Conservation (phyloP, 2,797 vertebrate species). For the Botia almorhae region DNA sequence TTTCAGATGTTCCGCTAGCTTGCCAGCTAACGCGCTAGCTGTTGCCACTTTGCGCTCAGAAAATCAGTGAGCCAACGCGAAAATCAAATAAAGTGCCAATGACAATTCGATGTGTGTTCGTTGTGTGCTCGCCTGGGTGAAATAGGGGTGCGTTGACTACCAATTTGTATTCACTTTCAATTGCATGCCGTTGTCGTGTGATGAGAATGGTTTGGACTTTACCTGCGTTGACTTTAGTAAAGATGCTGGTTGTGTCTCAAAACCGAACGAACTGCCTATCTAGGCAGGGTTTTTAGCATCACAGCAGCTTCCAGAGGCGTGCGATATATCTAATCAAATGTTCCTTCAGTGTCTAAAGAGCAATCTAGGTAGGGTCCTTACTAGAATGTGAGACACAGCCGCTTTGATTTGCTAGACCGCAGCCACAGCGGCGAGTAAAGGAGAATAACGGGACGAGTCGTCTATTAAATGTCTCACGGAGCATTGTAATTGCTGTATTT, state of each 20-base stretch:
- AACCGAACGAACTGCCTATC: slow-evolving; percentile 3
- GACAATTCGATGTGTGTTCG: slow-evolving; percentile 13
- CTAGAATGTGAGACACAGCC: slow-evolving; percentile 16
- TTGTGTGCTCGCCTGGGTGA: neutral
- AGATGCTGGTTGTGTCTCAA: slow-evolving; percentile 52
- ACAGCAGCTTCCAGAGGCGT: neutral
- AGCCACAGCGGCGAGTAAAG: neutral
- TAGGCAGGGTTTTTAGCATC: neutral
- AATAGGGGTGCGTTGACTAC: neutral
- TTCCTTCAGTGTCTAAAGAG: neutral
- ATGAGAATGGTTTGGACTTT: slow-evolving; percentile 52
- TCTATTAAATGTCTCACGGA: neutral
- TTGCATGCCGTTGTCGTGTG: slow-evolving; percentile 41
- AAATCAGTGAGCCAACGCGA: slow-evolving; percentile 47
- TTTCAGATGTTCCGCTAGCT: slow-evolving; percentile 66
- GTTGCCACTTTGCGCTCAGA: slow-evolving; percentile 57
- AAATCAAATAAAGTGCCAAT: slow-evolving; percentile 40
- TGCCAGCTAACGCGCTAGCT: slow-evolving; percentile 59
- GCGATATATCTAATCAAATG: neutral
- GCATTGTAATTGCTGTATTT: neutral
- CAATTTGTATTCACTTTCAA: slow-evolving; percentile 3
- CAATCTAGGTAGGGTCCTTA: neutral
- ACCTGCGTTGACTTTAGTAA: slow-evolving; percentile 67
- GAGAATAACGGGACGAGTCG: slow-evolving; percentile 12
- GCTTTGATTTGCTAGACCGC: slow-evolving; percentile 5